Evolutionary conservation across 2,888 invertebrate species (phyloP), one percentile per base, ranked within the genome.

Genomic region (Hedya salicella): DNA sequence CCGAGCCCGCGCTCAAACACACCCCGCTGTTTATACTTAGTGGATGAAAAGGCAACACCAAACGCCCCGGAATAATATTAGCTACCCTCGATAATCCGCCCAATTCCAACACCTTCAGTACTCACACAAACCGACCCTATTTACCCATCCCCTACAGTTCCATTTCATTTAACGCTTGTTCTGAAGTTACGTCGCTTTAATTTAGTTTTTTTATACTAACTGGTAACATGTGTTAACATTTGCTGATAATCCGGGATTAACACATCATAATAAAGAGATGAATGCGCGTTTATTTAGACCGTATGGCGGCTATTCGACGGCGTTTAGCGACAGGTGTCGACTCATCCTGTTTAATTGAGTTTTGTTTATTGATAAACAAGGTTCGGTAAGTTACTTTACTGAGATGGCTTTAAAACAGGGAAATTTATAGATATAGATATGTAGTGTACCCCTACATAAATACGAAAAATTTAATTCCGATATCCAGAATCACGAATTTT

Each of bases 221-320:
- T 89, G 87, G 89, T 88, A 91, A 92, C 92, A 92, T 91, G 91
- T 91, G 92, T 92, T 91, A 91, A 92, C 91, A 91, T 92, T 92
- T 91, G 89, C 88, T 88, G 90, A 87, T 92, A 92, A 92, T 91
- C 91, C 87, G 73, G 91, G 89, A 91, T 91, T 91, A 91, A 91
- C 92, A 91, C 91, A 88, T 91, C 89, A 91, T 92, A 92, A 92
- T 90, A 91, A 91, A 91, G 91, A 88, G 88, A 91, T 92, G 91
- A 91, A 89, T 88, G 77, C 83, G 80, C 80, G 91, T 91, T 92
- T 91, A 86, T 89, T 91, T 81, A 87, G 82, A 73, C 89, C 91
- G 86, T 91, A 85, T 92, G 91, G 88, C 89, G 82, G 75, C 79
- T 78, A 89, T 91, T 87, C 83, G 86, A 85, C 81, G 78, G 77